phyloP scores from a whole-genome alignment of 1,140 invertebrate species.

The Scaptodrosophila lebanonensis region DNA sequence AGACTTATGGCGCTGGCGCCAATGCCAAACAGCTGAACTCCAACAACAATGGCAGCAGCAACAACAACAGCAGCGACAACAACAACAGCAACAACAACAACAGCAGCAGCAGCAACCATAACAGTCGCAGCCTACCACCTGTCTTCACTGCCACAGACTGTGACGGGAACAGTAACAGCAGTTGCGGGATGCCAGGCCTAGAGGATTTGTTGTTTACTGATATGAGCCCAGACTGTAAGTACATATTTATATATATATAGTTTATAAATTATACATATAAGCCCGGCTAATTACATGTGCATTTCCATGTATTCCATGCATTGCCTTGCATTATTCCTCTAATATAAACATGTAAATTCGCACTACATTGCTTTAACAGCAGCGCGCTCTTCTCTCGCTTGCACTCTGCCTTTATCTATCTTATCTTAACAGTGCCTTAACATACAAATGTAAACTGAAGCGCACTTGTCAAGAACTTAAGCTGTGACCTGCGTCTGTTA shows the following conservation, averaged over 20 bases:
- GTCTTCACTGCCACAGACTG: slow-evolving; percentile 28
- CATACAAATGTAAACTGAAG: slow-evolving; percentile 28
- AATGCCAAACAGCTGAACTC: slow-evolving; percentile 24
- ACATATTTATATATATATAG: background rate
- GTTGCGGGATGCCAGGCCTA: slow-evolving; percentile 49
- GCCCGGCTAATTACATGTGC: too few species aligned
- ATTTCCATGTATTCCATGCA: too few species aligned
- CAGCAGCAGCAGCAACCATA: slow-evolving; percentile 18
- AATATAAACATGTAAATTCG: slow-evolving; percentile 48
- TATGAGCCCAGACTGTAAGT: slow-evolving; percentile 59
- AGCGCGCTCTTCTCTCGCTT: too few species aligned
- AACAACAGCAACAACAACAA: slow-evolving; percentile 35
- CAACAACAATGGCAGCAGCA: background rate
- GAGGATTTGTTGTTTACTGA: slow-evolving; percentile 54
- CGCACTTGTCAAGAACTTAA: slow-evolving; percentile 84
- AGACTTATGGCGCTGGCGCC: slow-evolving; percentile 60
- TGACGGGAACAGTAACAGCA: slow-evolving; percentile 54
- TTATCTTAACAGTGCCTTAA: background rate
- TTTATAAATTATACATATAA: too few species aligned
- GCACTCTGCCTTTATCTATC: too few species aligned
- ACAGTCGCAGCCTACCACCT: slow-evolving; percentile 24
- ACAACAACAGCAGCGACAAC: slow-evolving; percentile 21
- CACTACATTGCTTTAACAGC: slow-evolving; percentile 19
- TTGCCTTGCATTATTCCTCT: too few species aligned
- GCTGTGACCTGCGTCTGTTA: slow-evolving; percentile 85